Evolutionary conservation across 2,888 invertebrate species (phyloP).

Genomic region (Hetaerina titia): DNA sequence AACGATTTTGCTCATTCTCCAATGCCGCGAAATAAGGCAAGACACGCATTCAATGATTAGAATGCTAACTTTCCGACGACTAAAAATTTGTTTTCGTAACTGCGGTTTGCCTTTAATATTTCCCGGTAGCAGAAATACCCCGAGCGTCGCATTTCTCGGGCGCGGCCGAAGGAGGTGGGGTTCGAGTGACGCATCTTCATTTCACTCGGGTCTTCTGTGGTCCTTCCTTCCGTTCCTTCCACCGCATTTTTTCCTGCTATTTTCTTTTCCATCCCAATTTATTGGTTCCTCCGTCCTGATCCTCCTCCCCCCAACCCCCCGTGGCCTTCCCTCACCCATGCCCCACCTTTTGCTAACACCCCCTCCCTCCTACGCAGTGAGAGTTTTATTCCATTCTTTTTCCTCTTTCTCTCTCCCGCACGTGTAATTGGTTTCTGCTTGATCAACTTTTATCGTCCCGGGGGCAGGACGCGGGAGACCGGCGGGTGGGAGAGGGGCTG

Average conservation of each 20-base stretch:
- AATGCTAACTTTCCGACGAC: too few species aligned
- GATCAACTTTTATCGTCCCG: slow-evolving; percentile 56
- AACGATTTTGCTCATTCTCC: too few species aligned
- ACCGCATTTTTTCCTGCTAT: not conserved
- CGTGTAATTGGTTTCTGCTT: slow-evolving; percentile 64
- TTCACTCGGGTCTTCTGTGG: not conserved
- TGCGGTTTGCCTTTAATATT: not conserved
- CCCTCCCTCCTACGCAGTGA: not conserved
- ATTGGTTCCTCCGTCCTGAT: not conserved
- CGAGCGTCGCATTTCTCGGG: not conserved
- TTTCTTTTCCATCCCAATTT: not conserved
- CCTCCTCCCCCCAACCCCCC: not conserved
- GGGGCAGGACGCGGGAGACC: not conserved
- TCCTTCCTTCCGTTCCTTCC: not conserved
- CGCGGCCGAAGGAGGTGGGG: not conserved
- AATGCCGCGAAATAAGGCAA: too few species aligned
- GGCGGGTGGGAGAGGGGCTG: not conserved
- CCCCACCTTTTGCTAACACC: not conserved
- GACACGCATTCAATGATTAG: too few species aligned
- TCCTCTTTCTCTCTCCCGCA: not conserved
- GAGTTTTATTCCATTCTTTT: not conserved
- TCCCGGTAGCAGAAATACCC: not conserved
- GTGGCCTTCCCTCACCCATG: not conserved
- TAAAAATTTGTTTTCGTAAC: too few species aligned
- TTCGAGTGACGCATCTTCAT: not conserved